phyloP scores from a whole-genome alignment of 1,140 invertebrate species.

The Heliconius eleuchia region DNA sequence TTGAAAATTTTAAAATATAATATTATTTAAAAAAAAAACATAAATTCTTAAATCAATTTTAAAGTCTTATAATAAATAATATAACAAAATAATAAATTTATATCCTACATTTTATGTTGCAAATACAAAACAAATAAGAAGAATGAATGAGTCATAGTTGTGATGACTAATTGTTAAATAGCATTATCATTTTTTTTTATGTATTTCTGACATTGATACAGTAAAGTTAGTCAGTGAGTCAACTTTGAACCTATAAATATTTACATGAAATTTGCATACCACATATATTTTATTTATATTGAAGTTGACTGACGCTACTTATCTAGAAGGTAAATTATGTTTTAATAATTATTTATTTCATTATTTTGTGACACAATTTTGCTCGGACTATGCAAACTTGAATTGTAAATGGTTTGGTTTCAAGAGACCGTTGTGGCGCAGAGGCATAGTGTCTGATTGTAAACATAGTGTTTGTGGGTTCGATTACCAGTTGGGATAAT shows the following conservation, averaged over 20 bases:
- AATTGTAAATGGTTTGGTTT: not conserved
- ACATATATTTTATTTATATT: slow-evolving; percentile 19
- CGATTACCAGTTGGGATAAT: too few species aligned
- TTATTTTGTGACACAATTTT: not conserved
- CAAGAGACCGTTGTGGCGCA: not conserved
- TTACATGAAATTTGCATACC: slow-evolving; percentile 26
- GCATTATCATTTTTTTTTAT: slow-evolving; percentile 38
- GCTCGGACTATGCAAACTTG: not conserved
- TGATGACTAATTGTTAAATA: slow-evolving; percentile 37
- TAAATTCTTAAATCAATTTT: too few species aligned
- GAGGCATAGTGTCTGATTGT: not conserved
- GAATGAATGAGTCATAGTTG: slow-evolving; percentile 40
- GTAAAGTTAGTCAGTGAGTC: slow-evolving; percentile 34
- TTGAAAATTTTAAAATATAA: too few species aligned
- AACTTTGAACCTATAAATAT: slow-evolving; percentile 35
- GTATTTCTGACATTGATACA: slow-evolving; percentile 31
- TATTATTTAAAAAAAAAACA: too few species aligned
- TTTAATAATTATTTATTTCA: not conserved
- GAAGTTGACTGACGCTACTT: slow-evolving; percentile 23
- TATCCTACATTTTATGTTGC: not conserved
- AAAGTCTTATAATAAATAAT: not conserved
- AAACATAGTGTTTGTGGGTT: too few species aligned
- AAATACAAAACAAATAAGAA: slow-evolving; percentile 4
- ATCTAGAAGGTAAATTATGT: slow-evolving; percentile 22
- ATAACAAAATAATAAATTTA: not conserved